Evolutionary conservation across 2,797 vertebrate species (phyloP).

Genomic region (Spondyliosoma cantharus): DNA sequence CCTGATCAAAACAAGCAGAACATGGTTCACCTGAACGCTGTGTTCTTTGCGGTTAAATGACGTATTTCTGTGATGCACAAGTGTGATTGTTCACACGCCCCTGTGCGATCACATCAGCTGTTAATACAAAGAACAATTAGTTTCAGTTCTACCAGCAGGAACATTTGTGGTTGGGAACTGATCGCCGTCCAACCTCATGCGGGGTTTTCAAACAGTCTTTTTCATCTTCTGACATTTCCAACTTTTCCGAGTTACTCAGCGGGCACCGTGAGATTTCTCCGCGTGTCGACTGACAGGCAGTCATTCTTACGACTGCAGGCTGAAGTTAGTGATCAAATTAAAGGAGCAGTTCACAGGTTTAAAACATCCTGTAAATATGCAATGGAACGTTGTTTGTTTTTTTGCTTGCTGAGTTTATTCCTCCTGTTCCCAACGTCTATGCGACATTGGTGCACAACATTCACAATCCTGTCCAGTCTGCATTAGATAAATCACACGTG

Average conservation of each 20-base stretch:
- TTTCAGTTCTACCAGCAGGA: neutral
- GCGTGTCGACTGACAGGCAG: slow-evolving; percentile 5
- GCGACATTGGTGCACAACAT: neutral
- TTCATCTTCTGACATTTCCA: neutral
- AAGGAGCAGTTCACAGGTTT: neutral
- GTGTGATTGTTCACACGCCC: neutral
- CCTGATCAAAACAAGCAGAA: neutral
- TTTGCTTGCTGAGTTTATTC: neutral
- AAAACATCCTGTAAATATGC: too few relatives aligned
- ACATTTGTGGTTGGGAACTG: rapidly evolving
- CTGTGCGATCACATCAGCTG: neutral
- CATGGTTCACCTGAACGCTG: slow-evolving; percentile 5
- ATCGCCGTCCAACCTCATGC: rapidly evolving
- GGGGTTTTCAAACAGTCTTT: slow-evolving; percentile 9
- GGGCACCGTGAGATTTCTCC: neutral
- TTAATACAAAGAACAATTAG: neutral
- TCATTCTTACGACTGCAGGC: neutral
- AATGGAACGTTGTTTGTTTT: too few relatives aligned
- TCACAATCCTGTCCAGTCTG: neutral
- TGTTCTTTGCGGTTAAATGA: slow-evolving; percentile 46
- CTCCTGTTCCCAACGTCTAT: neutral
- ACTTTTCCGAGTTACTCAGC: neutral
- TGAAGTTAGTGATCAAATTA: neutral
- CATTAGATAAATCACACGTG: too few relatives aligned
- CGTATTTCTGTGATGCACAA: slow-evolving; percentile 19